phyloP scores from a whole-genome alignment of 2,113 vertebrate genomes.

The Tyrannus savana region DNA sequence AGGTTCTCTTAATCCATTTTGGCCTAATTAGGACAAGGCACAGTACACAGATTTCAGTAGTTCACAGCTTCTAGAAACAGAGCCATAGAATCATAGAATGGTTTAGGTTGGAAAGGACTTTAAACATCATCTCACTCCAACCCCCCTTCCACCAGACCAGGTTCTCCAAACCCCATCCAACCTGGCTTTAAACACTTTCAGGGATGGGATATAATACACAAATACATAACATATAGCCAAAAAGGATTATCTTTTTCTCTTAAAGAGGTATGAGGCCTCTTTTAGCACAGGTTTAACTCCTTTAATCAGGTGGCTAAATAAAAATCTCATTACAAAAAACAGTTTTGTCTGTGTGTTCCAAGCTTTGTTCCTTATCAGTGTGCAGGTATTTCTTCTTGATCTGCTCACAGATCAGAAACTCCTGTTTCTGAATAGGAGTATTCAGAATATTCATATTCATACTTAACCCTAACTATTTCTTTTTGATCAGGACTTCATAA shows the following conservation, averaged over 20 bases:
- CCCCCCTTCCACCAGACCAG: accelerated
- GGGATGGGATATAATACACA: background rate
- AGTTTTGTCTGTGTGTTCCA: background rate
- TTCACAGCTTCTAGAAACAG: background rate
- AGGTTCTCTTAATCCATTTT: background rate
- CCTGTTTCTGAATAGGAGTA: background rate
- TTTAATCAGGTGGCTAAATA: background rate
- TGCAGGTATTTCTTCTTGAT: background rate
- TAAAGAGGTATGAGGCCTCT: background rate
- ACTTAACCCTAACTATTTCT: background rate
- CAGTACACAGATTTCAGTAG: background rate
- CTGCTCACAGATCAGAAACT: background rate
- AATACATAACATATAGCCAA: background rate
- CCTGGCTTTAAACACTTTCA: background rate
- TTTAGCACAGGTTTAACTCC: background rate
- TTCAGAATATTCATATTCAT: background rate
- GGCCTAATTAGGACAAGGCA: background rate
- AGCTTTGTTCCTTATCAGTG: background rate
- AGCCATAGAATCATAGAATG: background rate
- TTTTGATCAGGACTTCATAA: background rate
- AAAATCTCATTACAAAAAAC: background rate
- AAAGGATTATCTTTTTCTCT: background rate
- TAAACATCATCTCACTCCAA: background rate
- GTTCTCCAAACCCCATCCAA: no score
- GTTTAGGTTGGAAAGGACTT: background rate